Evolutionary conservation across 1,140 invertebrate genomes (phyloP), one percentile per base, ranked within the genome.

Genomic region (Trachymyrmex cornetzi): DNA sequence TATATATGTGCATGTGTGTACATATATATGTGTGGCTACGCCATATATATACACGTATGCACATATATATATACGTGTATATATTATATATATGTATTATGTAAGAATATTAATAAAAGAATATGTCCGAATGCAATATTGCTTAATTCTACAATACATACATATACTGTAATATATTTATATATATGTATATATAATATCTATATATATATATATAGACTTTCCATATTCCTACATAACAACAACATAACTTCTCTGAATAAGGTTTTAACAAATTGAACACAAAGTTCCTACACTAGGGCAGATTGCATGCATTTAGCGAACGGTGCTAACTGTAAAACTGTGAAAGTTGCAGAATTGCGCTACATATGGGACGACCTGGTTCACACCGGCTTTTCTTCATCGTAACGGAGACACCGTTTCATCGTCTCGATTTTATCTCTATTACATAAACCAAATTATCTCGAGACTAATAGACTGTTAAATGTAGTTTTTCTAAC

Each of bases 81-180:
- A 85, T 87, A 53, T 24, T 50, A 16, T 50, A 77, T 63, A 48
- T 48, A 66, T 50, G 2, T 67, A 53, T 55, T 82, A 82, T 82
- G 66, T 48, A 82, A 82, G 80, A 82, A 82, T 82, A 91, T 90
- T 90, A 90, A 85, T 91, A 90, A 91, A 91, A 91, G 85, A 91
- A 91, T 87, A 91, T 85, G 81, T 90, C 89, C 89, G 90, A 91
- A 91, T 91, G 90, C 90, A 91, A 91, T 74, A 91, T 91, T 91
- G 90, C 90, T 91, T 89, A 86, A 80, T 44, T 44, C 77, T 86
- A 38, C 90, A 90, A 34, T 34, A 6, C 64, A 77, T 88, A 90
- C 7, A 59, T 84, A 91, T 72, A 79, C 59, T 74, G 77, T 89
- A 67, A 86, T 85, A 50, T 75, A 48, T 72, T 9, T 84, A 14